These are phyloP conservation scores for Montipora foliosa DNA, from an alignment of 64 coral and sea anemone genomes.

Conservation along the genomic window DNA sequence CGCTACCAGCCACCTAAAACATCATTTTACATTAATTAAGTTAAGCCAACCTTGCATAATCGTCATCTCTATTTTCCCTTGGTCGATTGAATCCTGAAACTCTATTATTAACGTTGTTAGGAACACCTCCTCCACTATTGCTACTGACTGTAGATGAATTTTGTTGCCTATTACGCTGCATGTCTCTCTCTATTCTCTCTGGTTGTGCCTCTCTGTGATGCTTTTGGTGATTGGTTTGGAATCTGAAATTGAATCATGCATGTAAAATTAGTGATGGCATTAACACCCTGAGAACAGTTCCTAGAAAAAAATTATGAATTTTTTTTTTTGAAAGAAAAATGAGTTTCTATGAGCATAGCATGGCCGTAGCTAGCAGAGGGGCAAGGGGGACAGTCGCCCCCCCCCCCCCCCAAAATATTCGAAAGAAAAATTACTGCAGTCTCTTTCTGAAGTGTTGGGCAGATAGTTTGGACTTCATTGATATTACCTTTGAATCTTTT, in stretches of 20 bases:
- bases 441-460: too few relatives aligned
- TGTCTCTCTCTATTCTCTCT: constrained; percentile 22
- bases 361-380: too few relatives aligned
- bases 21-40: not conserved
- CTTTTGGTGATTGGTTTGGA: constrained; percentile 15
- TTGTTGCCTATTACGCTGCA: not conserved
- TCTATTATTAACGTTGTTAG: constrained; percentile 8
- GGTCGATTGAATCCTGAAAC: constrained; percentile 28
- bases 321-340: too few relatives aligned
- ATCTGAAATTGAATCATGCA: not conserved
- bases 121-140: constrained; percentile 3
- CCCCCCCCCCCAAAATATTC: too few relatives aligned
- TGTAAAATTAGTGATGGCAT: not conserved
- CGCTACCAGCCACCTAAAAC: too few relatives aligned
- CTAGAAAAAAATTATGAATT: too few relatives aligned
- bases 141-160: not conserved
- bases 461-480: too few relatives aligned
- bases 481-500: too few relatives aligned
- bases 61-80: constrained; percentile 59
- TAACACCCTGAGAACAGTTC: not conserved
- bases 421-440: too few relatives aligned
- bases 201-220: constrained; percentile 13
- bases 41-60: constrained; percentile 52
- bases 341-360: too few relatives aligned
- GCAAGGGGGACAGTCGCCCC: too few relatives aligned